These are phyloP conservation scores for Mechanitis messenoides DNA, from an alignment of 2,888 invertebrate genomes.

Conservation along the genomic window DNA sequence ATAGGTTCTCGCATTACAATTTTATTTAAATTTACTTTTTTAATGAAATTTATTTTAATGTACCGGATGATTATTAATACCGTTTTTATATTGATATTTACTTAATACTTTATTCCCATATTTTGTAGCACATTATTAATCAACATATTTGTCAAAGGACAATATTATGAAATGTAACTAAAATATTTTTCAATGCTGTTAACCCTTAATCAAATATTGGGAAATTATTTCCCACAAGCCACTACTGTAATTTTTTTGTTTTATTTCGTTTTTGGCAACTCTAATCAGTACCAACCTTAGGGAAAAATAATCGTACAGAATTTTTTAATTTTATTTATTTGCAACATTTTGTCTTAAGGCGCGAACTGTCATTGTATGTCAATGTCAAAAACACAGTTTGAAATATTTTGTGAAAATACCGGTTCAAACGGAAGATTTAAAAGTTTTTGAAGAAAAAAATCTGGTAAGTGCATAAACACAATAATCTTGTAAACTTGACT, in stretches of 20 bases:
- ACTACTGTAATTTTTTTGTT: conserved; percentile 15
- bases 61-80: no score
- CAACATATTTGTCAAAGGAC: no score
- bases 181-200: not conserved
- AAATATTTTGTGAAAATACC: conserved; percentile 15
- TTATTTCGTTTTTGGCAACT: conserved; percentile 23
- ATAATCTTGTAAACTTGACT: conserved; percentile 18
- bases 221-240: conserved; percentile 22
- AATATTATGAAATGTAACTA: no score
- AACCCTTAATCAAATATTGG: conserved; percentile 22
- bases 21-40: no score
- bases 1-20: no score
- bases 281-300: conserved; percentile 18
- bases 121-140: no score
- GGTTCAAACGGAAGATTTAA: conserved; percentile 12
- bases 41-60: no score
- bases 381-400: conserved; percentile 20
- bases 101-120: no score
- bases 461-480: conserved; percentile 19
- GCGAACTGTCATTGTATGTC: conserved; percentile 11
- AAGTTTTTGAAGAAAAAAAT: conserved; percentile 20
- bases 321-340: conserved; percentile 14
- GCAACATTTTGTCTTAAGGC: conserved; percentile 13
- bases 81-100: no score
- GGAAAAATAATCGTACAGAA: conserved; percentile 15